A percentile compares a stretch with the other conserved stretches of the same genome.
These are phyloP conservation scores for Pygmarrhopalites habei DNA, from an alignment of 1,140 invertebrate species.

Conservation along the genomic window DNA sequence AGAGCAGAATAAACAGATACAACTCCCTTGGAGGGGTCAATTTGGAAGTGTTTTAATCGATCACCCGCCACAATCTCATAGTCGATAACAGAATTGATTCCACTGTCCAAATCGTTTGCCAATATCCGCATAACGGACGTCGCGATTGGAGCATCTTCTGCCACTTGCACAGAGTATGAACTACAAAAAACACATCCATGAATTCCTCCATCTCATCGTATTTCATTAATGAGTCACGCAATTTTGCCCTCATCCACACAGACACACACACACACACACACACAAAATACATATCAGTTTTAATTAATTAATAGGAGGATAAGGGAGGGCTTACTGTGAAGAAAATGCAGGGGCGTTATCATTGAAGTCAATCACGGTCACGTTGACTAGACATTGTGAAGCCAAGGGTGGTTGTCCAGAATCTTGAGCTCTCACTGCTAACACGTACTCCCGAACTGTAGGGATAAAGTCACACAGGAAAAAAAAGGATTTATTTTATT, in stretches of 20 bases:
- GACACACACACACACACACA: too few relatives aligned
- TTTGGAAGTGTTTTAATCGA: constrained; percentile 63
- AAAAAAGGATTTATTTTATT: too few relatives aligned
- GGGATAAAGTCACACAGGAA: too few relatives aligned
- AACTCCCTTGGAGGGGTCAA: constrained; percentile 70
- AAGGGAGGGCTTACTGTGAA: not conserved
- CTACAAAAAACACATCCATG: not conserved
- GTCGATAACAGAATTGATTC: constrained; percentile 64
- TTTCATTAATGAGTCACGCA: too few relatives aligned
- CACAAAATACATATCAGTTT: too few relatives aligned
- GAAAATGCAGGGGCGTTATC: constrained; percentile 59
- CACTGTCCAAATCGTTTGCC: constrained; percentile 73
- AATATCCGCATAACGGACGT: constrained; percentile 61
- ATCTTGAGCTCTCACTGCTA: constrained; percentile 85
- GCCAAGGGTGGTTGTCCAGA: constrained; percentile 74
- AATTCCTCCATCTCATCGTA: not conserved
- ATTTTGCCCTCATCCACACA: too few relatives aligned
- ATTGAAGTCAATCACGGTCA: constrained; percentile 78
- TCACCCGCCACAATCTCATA: constrained; percentile 77
- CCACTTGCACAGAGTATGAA: constrained; percentile 66
- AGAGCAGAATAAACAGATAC: constrained; percentile 64
- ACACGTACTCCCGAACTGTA: constrained; percentile 73
- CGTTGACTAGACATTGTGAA: constrained; percentile 78
- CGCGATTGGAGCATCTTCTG: constrained; percentile 66
- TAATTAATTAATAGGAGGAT: not conserved